A percentile compares a stretch with the other conserved stretches of the same genome.
phyloP scores from a whole-genome alignment of 2,113 vertebrate species.

The Petaurus breviceps region DNA sequence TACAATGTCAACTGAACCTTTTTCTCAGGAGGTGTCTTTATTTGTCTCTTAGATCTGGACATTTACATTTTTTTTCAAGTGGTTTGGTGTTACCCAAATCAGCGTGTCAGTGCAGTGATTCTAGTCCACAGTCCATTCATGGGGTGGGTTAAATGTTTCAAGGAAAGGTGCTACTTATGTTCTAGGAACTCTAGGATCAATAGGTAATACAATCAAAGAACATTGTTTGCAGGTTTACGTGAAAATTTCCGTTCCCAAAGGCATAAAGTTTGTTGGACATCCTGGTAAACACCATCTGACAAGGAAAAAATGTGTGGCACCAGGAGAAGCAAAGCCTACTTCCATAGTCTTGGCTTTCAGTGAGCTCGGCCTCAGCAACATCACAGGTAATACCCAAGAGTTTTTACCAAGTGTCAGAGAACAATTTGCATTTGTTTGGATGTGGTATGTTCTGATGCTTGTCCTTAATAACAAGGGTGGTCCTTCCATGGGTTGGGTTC shows the following conservation, averaged over 20 bases:
- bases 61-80: neutral
- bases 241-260: constrained; percentile 92
- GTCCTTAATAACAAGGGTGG: neutral
- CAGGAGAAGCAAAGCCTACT: constrained; percentile 90
- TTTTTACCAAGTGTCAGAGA: neutral
- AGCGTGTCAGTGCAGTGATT: neutral
- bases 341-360: constrained; percentile 91
- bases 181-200: neutral
- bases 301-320: constrained; percentile 91
- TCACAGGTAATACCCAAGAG: constrained; percentile 85
- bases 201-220: neutral
- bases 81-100: neutral
- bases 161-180: fast-evolving
- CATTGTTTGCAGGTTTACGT: constrained; percentile 88
- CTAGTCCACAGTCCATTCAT: neutral
- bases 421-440: neutral
- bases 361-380: constrained; percentile 90
- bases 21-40: neutral
- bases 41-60: neutral
- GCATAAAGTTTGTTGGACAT: constrained; percentile 93
- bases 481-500: neutral
- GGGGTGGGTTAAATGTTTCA: neutral
- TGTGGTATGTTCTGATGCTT: neutral
- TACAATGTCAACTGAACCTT: neutral
- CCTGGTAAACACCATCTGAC: constrained; percentile 92